Evolutionary conservation across 2,797 vertebrate species (phyloP).

Genomic region (Oreochromis grahami): DNA sequence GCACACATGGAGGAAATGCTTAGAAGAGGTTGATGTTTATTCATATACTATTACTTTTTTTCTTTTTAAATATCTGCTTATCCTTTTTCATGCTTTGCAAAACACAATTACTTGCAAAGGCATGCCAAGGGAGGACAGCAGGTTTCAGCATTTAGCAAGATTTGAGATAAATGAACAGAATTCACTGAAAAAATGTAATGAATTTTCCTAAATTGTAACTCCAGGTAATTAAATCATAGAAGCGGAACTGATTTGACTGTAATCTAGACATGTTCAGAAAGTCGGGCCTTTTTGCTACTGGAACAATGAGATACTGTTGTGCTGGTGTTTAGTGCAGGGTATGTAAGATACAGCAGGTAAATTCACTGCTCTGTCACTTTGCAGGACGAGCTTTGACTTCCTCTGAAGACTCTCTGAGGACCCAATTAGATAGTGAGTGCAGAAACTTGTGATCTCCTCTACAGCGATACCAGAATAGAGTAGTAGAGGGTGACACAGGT

Average conservation of each 20-base stretch:
- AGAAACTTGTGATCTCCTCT: slow-evolving; percentile 19
- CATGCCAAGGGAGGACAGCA: background rate
- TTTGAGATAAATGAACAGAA: background rate
- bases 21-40: background rate
- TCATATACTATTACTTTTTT: background rate
- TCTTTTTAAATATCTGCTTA: background rate
- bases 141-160: background rate
- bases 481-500: slow-evolving; percentile 19
- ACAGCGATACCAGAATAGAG: background rate
- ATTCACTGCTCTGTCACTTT: slow-evolving; percentile 19
- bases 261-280: background rate
- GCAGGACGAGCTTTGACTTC: slow-evolving; percentile 36
- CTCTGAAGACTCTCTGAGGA: slow-evolving; percentile 54
- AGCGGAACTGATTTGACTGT: background rate
- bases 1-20: background rate
- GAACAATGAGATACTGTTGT: background rate
- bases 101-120: background rate
- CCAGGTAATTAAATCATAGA: background rate
- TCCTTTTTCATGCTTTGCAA: background rate
- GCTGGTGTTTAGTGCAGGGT: background rate
- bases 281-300: background rate
- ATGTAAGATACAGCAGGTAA: background rate
- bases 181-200: background rate
- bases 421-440: slow-evolving; percentile 51
- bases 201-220: background rate